Conservation (phyloP, 2,797 vertebrate species). For the Enteromius paludinosus region DNA sequence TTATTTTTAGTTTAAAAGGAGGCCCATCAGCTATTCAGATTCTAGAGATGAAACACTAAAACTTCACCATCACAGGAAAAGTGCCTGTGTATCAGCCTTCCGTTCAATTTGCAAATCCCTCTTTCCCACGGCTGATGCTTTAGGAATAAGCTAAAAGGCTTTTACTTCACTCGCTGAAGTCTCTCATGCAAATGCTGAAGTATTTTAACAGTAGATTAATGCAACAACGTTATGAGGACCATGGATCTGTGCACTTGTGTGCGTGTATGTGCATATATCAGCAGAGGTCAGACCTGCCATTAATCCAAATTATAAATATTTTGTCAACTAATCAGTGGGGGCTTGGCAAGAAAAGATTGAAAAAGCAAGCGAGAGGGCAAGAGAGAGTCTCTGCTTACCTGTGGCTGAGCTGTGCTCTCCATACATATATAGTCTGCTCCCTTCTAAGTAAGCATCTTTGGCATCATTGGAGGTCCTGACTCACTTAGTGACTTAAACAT, state of each 20-base stretch:
- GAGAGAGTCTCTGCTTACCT: not conserved
- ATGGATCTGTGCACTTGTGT: not conserved
- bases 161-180: slow-evolving; percentile 47
- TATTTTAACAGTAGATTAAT: slow-evolving; percentile 34
- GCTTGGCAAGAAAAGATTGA: not conserved
- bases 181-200: slow-evolving; percentile 31
- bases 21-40: slow-evolving; percentile 26
- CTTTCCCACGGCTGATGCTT: slow-evolving; percentile 60
- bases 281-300: slow-evolving; percentile 41
- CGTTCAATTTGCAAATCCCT: slow-evolving; percentile 39
- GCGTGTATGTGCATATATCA: not conserved
- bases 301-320: not conserved
- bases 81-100: slow-evolving; percentile 9
- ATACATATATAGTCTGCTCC: not conserved
- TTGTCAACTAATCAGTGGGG: slow-evolving; percentile 18
- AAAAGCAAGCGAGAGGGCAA: not conserved
- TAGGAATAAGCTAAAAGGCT: slow-evolving; percentile 65
- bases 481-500: not conserved
- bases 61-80: slow-evolving; percentile 4
- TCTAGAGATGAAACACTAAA: slow-evolving; percentile 28
- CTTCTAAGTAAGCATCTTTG: not conserved
- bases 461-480: not conserved
- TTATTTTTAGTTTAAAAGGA: slow-evolving; percentile 15
- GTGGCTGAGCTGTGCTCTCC: not conserved
- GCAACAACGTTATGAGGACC: not conserved